Evolutionary conservation across 2,113 vertebrate genomes (phyloP).

Genomic region (Loxodonta africana): DNA sequence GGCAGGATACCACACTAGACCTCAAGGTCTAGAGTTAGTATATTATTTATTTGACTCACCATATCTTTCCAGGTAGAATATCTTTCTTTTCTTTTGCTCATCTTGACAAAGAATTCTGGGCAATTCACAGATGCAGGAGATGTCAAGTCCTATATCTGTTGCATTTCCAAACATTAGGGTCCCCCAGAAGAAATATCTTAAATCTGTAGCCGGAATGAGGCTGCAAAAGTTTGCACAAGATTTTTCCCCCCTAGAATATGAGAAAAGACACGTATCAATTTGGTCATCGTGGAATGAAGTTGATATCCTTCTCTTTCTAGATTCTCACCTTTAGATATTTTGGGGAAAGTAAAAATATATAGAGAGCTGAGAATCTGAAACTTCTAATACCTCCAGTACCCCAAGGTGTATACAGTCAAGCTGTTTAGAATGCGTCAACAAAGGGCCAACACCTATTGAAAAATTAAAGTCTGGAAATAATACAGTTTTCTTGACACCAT

Average conservation of each 20-base stretch:
- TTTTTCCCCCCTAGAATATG: not conserved
- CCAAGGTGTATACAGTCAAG: not conserved
- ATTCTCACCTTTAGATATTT: constrained; percentile 29
- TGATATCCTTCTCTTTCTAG: not conserved
- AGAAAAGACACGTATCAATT: not conserved
- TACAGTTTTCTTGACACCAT: not conserved
- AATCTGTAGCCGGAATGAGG: not conserved
- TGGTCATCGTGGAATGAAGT: not conserved
- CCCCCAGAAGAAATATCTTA: not conserved
- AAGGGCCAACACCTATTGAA: not conserved
- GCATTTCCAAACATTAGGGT: not conserved
- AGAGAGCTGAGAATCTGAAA: constrained; percentile 15
- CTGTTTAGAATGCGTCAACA: not conserved
- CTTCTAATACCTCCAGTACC: not conserved
- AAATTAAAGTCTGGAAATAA: constrained; percentile 26
- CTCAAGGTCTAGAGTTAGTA: not conserved
- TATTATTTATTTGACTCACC: constrained; percentile 20
- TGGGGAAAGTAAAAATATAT: not conserved
- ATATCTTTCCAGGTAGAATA: not conserved
- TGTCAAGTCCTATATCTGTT: not conserved
- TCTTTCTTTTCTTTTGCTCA: constrained; percentile 54
- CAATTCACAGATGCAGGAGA: not conserved
- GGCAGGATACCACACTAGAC: not conserved
- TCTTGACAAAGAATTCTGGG: not conserved
- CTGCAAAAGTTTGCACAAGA: not conserved